Evolutionary conservation across 1,140 invertebrate species (phyloP).

Genomic region (Drosophila tristis): DNA sequence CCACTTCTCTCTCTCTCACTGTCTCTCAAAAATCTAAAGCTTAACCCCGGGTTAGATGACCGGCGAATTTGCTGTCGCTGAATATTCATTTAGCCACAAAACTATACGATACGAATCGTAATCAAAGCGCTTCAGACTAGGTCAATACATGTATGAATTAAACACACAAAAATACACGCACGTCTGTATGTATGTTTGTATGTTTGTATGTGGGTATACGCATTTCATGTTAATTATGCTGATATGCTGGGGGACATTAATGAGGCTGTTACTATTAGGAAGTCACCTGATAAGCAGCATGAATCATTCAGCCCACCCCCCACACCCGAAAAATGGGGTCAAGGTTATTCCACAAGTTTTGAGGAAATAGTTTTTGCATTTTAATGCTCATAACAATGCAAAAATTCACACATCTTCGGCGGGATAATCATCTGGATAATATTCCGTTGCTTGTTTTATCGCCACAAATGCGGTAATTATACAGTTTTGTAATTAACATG

Average conservation of each 20-base stretch:
- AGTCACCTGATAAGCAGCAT: slow-evolving; percentile 42
- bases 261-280: slow-evolving; percentile 42
- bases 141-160: slow-evolving; percentile 40
- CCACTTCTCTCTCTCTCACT: slow-evolving; percentile 2
- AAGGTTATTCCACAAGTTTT: slow-evolving; percentile 16
- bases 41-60: slow-evolving; percentile 29
- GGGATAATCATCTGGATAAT: slow-evolving; percentile 13
- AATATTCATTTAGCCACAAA: slow-evolving; percentile 29
- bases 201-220: not conserved
- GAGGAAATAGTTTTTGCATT: slow-evolving; percentile 28
- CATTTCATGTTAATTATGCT: slow-evolving; percentile 34
- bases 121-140: slow-evolving; percentile 41
- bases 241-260: slow-evolving; percentile 27
- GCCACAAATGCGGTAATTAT: slow-evolving; percentile 14
- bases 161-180: slow-evolving; percentile 12
- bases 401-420: slow-evolving; percentile 39
- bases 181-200: not conserved
- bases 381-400: not conserved
- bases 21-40: not conserved
- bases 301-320: slow-evolving; percentile 24
- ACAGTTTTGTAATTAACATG: slow-evolving; percentile 50
- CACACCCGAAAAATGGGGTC: slow-evolving; percentile 17
- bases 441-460: slow-evolving; percentile 5
- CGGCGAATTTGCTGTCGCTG: slow-evolving; percentile 4
- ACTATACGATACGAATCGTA: not conserved